A percentile compares a stretch with the other conserved stretches of the same genome.
These are phyloP conservation scores for Epirrhoe alternata DNA, from an alignment of 2,888 invertebrate species.

Conservation along the genomic window DNA sequence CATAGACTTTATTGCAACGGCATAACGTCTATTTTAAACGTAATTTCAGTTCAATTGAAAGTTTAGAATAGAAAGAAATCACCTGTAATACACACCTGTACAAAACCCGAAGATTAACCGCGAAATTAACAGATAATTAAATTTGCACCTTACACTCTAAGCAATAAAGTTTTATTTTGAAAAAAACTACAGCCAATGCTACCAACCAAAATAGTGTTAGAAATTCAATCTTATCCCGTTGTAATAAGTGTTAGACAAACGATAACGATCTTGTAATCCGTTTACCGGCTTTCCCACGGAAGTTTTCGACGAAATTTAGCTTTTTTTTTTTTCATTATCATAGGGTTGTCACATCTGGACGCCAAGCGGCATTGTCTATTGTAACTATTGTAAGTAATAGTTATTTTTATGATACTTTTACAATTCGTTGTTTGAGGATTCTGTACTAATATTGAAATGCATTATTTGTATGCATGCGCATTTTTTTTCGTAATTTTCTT, in stretches of 20 bases:
- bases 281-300: constrained; percentile 27
- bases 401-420: constrained; percentile 9
- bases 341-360: constrained; percentile 28
- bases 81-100: constrained; percentile 20
- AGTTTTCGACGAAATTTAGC: constrained; percentile 19
- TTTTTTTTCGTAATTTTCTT: too few relatives aligned
- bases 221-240: constrained; percentile 19
- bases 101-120: neutral
- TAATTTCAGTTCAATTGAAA: constrained; percentile 1
- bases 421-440: neutral
- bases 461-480: too few relatives aligned
- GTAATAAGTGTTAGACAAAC: constrained; percentile 19
- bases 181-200: neutral
- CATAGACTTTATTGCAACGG: neutral
- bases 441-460: neutral
- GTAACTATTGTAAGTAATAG: neutral
- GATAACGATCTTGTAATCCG: constrained; percentile 13
- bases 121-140: constrained; percentile 9
- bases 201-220: neutral
- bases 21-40: constrained; percentile 9
- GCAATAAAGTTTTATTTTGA: constrained; percentile 11
- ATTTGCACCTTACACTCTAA: constrained; percentile 13
- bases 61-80: neutral
- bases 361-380: constrained; percentile 13
- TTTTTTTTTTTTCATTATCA: constrained; percentile 7